These are phyloP conservation scores for Sorex fumeus DNA, from an alignment of 2,113 vertebrate genomes.

Conservation along the genomic window DNA sequence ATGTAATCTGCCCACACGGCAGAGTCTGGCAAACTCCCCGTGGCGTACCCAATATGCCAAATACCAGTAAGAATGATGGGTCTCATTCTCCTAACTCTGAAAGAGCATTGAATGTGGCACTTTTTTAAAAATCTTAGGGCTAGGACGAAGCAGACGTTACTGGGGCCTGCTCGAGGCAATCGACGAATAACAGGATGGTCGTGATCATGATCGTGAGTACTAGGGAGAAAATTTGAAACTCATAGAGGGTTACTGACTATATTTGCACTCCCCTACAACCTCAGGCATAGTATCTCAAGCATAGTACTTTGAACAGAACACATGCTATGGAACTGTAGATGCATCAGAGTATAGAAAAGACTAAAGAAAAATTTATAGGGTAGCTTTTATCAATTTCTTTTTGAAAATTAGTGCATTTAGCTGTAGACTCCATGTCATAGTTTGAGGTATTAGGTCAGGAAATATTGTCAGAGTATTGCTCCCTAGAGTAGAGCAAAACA, in stretches of 20 bases:
- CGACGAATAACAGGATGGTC: no score
- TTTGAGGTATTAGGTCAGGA: conserved; percentile 53
- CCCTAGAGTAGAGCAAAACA: conserved; percentile 58
- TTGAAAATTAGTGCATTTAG: conserved; percentile 51
- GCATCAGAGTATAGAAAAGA: conserved; percentile 3
- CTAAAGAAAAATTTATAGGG: neutral
- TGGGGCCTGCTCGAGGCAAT: no score
- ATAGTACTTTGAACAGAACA: neutral
- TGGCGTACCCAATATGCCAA: no score
- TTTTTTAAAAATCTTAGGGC: no score
- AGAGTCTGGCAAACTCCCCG: no score
- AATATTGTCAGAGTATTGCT: conserved; percentile 29
- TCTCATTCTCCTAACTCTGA: no score
- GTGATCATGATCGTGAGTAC: no score
- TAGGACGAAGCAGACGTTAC: no score
- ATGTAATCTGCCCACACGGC: no score
- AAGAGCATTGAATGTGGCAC: no score
- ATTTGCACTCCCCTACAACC: neutral
- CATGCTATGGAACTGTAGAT: neutral
- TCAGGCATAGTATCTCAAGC: neutral
- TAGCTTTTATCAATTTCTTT: conserved; percentile 42
- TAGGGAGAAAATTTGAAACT: neutral
- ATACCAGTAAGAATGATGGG: no score
- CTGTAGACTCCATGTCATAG: conserved; percentile 46
- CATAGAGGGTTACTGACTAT: neutral